These are phyloP conservation scores for Elephas maximus DNA, from an alignment of 2,113 vertebrate genomes.

Conservation along the genomic window DNA sequence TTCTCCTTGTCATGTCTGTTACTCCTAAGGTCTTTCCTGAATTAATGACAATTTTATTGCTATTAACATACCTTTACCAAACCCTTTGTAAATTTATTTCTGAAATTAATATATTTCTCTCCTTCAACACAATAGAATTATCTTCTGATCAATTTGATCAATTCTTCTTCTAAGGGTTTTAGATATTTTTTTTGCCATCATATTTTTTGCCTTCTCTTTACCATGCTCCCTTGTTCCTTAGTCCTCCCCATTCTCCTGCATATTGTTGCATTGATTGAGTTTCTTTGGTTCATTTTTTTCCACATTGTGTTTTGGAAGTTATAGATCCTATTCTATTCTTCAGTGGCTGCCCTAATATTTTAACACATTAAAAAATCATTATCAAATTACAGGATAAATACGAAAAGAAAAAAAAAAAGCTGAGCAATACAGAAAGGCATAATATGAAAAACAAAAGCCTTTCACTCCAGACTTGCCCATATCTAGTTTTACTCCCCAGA, in stretches of 20 bases:
- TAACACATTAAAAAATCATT: constrained; percentile 80
- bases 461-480: neutral
- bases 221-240: neutral
- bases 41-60: neutral
- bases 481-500: neutral
- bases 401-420: neutral
- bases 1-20: neutral
- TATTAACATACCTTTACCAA: neutral
- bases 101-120: neutral
- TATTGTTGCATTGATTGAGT: constrained; percentile 43
- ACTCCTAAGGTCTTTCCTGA: neutral
- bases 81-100: constrained; percentile 20
- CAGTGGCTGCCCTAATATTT: constrained; percentile 76
- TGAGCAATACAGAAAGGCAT: constrained; percentile 46
- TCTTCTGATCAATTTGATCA: neutral
- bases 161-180: neutral
- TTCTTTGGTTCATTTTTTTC: constrained; percentile 69
- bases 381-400: constrained; percentile 72
- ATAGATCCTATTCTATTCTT: constrained; percentile 69
- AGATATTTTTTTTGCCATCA: neutral
- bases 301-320: constrained; percentile 68
- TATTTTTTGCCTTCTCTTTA: constrained; percentile 1
- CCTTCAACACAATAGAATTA: constrained; percentile 4
- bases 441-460: constrained; percentile 7
- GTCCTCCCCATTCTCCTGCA: neutral